Evolutionary conservation across 2,113 vertebrate species (phyloP), one percentile per base, ranked within the genome.

Genomic region (Corythornis vintsioides): DNA sequence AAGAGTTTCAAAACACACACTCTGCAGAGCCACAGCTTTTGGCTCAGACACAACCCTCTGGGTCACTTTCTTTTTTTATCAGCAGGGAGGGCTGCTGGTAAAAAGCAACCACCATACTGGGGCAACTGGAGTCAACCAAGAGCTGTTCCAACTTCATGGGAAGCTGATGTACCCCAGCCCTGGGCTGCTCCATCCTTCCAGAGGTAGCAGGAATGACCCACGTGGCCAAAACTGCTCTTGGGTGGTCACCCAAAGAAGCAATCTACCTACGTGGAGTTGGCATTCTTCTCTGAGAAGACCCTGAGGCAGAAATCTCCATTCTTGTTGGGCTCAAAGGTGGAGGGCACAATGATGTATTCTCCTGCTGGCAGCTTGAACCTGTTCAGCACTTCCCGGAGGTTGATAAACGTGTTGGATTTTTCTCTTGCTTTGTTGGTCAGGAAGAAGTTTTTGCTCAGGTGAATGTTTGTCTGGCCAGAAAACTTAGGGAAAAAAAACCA

Each of bases 401-500:
- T 99, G 97, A 99, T 97, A 95, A 98, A 99, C 40, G 98, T 99
- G 71, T 99, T 99, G 0, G 99, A 99, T 38, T 91, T 97, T 14
- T 99, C 99, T 17, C 96, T 97, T 21, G 99, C 98, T n/a, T 98
- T 98, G 38, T 98, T 98, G 0, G 96, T 98, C 97, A 99, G 95
- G 98, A 99, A 99, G 92, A 98, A 99, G 91, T 98, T 99, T 95
- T 98, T 99, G 81, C 98, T 98, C 95, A 99, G 97, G 90, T 99
- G 99, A n/a, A 99, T 96, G 33, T 98, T 98, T 3, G 92, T 98
- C 97, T 98, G 98, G 3, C 98, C 98, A 2, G 83, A 83, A 78
- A 98, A 98, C 99, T 99, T 83, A 57, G 1, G 63, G 29, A 74
- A 90, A 78, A 0, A 14, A 25, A 26, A 18, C 8, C 19, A 17